Evolutionary conservation across 2,797 vertebrate species (phyloP), one percentile per base, ranked within the genome.

Genomic region (Nothura maculosa): DNA sequence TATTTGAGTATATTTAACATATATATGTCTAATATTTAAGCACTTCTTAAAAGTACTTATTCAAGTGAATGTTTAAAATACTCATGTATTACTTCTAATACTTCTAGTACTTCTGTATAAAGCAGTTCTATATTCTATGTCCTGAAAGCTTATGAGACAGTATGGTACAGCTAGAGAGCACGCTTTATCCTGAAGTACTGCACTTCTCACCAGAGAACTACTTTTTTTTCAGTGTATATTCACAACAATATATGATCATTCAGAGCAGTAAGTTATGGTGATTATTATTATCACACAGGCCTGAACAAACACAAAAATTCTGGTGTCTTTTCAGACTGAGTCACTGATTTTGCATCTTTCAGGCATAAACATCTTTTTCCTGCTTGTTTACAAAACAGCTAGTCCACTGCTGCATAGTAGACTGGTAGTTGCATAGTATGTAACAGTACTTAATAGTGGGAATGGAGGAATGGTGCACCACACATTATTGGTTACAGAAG

Each of bases 1-100:
- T 83, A 73, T 4, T 69, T 6, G 75, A 54, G 5, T 38, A 38
- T 25, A 63, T 73, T 88, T 32, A 43, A 66, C 38, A 38, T 82
- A 47, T 0, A 0, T 22, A 8, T 28, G 20, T 15, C 42, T n/a
- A n/a, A n/a, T 9, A 19, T 19, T n/a, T 55, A n/a, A 55, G 54
- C 30, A 55, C n/a, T 55, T 10, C 10, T 55, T 55, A 55, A 55
- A n/a, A n/a, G 2, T n/a, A 10, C 30, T 54, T 54, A 18, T 55
- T 55, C 54, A n/a, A n/a, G 18, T 55, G 28, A 55, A 4, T 8
- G 60, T 88, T 70, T 84, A 21, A 86, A 60, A 17, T 55, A 55
- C 54, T 27, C 19, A 55, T 75, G 34, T 36, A 38, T n/a, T 72
- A 50, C 8, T 85, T 79, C 32, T n/a, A 32, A 32, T n/a, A n/a